Conservation (phyloP, 53 echinoderm and acorn worm genomes). For the Luidia sarsii region DNA sequence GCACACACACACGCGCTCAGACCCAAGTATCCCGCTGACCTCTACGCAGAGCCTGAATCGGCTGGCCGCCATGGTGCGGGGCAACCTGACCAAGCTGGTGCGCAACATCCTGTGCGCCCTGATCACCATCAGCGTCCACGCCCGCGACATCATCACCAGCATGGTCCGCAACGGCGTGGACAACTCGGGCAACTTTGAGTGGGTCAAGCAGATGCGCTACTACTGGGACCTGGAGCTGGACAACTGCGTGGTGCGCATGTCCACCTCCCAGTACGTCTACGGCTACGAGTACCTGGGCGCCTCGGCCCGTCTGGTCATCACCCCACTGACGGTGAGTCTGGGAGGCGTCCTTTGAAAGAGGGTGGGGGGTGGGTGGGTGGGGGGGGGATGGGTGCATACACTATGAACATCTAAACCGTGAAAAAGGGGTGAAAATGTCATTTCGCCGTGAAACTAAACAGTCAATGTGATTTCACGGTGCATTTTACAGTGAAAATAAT, state of each 20-base stretch:
- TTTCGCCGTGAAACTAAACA: too few relatives aligned
- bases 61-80: slow-evolving; percentile 92
- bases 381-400: neutral
- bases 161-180: slow-evolving; percentile 91
- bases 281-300: slow-evolving; percentile 99
- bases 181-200: slow-evolving; percentile 86
- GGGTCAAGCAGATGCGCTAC: slow-evolving; percentile 95
- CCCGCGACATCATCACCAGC: slow-evolving; percentile 93
- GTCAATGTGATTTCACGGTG: too few relatives aligned
- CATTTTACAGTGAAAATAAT: too few relatives aligned
- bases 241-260: slow-evolving; percentile 98
- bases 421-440: too few relatives aligned
- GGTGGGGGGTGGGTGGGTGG: neutral
- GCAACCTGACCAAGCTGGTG: slow-evolving; percentile 91
- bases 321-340: slow-evolving; percentile 94
- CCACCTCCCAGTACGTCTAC: slow-evolving; percentile 96
- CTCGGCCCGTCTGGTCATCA: slow-evolving; percentile 93
- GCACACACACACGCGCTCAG: too few relatives aligned
- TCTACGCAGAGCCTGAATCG: slow-evolving; percentile 78
- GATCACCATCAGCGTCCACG: slow-evolving; percentile 98
- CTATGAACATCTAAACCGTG: too few relatives aligned
- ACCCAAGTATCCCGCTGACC: too few relatives aligned
- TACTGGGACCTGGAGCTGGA: slow-evolving; percentile 99
- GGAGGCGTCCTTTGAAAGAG: too few relatives aligned
- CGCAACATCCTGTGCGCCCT: slow-evolving; percentile 92